phyloP scores from a whole-genome alignment of 2,888 invertebrate species.

The Halocaridina rubra region DNA sequence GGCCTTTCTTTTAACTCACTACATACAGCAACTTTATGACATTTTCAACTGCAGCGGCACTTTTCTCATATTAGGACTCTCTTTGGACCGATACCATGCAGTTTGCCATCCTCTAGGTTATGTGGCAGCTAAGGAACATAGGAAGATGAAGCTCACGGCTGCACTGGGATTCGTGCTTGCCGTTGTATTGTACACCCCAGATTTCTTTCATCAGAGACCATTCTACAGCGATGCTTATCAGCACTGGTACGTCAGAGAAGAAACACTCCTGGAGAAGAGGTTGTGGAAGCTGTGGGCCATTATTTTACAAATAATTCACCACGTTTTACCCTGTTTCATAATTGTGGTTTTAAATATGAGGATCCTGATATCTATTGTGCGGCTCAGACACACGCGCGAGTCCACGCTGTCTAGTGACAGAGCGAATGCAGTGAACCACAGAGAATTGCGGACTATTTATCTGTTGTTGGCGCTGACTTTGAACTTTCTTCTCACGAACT shows the following conservation, averaged over 20 bases:
- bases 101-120: constrained; percentile 37
- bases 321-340: neutral
- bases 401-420: neutral
- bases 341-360: neutral
- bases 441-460: neutral
- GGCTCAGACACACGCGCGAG: neutral
- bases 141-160: neutral
- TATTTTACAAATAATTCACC: neutral
- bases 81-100: constrained; percentile 38
- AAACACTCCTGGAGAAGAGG: neutral
- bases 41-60: constrained; percentile 40
- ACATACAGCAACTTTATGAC: constrained; percentile 26
- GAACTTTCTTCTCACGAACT: neutral
- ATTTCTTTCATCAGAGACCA: constrained; percentile 28
- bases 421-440: neutral
- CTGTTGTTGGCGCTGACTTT: neutral
- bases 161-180: constrained; percentile 32
- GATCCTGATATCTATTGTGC: neutral
- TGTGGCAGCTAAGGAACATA: constrained; percentile 1
- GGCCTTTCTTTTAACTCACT: constrained; percentile 48
- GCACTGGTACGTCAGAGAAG: neutral
- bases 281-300: neutral
- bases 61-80: constrained; percentile 41
- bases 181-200: constrained; percentile 27
- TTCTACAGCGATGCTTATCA: neutral